A percentile compares a stretch with the other conserved stretches of the same genome.
phyloP scores from a whole-genome alignment of 2,888 invertebrate species.

The Rhamnusium bicolor region DNA sequence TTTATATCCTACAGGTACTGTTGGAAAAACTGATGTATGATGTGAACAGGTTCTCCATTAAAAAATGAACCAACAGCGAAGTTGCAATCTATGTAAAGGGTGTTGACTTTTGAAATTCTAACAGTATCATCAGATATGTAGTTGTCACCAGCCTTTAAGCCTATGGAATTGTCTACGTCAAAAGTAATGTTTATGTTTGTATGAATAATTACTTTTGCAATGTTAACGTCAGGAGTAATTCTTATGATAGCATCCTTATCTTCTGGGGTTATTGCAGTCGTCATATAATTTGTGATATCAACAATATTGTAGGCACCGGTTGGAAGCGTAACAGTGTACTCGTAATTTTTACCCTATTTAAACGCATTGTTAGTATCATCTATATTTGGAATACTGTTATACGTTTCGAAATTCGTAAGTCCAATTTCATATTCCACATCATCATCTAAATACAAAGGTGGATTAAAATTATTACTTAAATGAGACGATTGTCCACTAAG shows the following conservation, averaged over 20 bases:
- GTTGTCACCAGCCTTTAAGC: neutral
- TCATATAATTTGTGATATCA: slow-evolving; percentile 5
- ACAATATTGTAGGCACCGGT: neutral
- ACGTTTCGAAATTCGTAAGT: neutral
- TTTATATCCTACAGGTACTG: slow-evolving; percentile 39
- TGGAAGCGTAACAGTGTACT: neutral
- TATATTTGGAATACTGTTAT: neutral
- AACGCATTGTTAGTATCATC: neutral
- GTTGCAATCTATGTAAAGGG: slow-evolving; percentile 4
- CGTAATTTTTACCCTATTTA: neutral
- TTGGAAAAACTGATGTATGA: slow-evolving; percentile 35
- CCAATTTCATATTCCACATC: neutral
- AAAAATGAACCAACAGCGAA: neutral
- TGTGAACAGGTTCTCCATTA: neutral
- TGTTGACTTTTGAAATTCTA: slow-evolving; percentile 2
- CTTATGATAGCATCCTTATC: neutral
- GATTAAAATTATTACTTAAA: neutral
- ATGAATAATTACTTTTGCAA: too few species aligned
- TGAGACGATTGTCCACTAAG: neutral
- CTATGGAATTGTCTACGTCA: neutral
- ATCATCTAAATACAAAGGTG: neutral
- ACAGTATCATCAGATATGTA: neutral
- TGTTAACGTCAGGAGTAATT: neutral
- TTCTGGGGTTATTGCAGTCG: neutral
- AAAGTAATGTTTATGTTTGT: neutral